Conservation (phyloP, 2,113 vertebrate species). For the Seriola quinqueradiata region DNA sequence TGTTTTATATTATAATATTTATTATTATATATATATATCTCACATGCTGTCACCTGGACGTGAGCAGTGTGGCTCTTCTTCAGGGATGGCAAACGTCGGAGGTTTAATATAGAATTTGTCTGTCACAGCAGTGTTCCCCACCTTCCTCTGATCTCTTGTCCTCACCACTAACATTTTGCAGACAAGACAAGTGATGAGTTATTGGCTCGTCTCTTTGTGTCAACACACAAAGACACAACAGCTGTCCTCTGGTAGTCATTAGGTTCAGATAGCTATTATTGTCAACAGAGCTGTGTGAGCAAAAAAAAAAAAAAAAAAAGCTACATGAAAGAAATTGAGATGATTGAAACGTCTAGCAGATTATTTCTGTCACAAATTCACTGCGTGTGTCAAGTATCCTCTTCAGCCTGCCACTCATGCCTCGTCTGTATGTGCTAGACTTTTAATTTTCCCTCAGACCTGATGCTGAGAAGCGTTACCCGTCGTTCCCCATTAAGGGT, state of each 20-base stretch:
- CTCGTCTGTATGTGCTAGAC: slow-evolving; percentile 14
- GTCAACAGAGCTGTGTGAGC: slow-evolving; percentile 24
- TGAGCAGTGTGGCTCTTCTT: background rate
- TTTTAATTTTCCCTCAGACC: slow-evolving; percentile 41
- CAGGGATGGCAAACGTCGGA: background rate
- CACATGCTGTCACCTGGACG: background rate
- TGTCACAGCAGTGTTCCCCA: slow-evolving; percentile 6
- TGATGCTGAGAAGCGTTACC: slow-evolving; percentile 22
- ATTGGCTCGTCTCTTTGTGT: slow-evolving; percentile 40
- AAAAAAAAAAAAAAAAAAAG: slow-evolving; percentile 5
- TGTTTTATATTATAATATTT: background rate
- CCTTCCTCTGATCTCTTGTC: background rate
- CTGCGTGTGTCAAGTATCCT: slow-evolving; percentile 47
- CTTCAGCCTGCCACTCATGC: slow-evolving; percentile 55
- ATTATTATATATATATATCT: background rate
- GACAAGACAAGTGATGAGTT: slow-evolving; percentile 51
- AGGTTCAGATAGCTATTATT: slow-evolving; percentile 35
- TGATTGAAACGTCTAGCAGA: slow-evolving; percentile 64
- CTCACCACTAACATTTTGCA: background rate
- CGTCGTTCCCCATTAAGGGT: slow-evolving; percentile 3
- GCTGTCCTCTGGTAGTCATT: slow-evolving; percentile 50
- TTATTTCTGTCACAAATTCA: slow-evolving; percentile 57
- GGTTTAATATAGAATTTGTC: slow-evolving; percentile 18
- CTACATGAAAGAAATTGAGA: slow-evolving; percentile 44
- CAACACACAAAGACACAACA: slow-evolving; percentile 35